Conservation (phyloP, 2,113 vertebrate species). For the Leptosomus discolor region DNA sequence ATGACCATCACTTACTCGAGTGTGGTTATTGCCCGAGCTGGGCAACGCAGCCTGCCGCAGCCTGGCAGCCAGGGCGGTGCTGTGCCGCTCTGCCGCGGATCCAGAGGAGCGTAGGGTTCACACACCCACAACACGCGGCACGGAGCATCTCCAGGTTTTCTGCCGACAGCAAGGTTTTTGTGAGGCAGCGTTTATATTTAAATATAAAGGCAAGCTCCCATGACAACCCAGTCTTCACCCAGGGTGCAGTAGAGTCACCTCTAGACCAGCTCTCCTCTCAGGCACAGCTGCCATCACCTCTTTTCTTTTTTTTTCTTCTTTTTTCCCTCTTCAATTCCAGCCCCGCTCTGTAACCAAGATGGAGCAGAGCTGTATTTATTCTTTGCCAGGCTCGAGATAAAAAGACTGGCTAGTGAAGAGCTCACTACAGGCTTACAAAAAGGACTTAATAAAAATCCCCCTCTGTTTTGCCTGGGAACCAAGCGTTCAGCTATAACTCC, state of each 20-base stretch:
- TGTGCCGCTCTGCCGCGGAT: fast-evolving
- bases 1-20: fast-evolving
- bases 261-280: not conserved
- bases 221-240: not conserved
- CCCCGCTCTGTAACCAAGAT: not conserved
- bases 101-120: fast-evolving
- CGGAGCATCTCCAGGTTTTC: not conserved
- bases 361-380: not conserved
- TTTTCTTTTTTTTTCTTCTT: no score
- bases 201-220: not conserved
- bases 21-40: fast-evolving
- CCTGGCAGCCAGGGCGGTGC: not conserved
- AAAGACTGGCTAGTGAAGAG: not conserved
- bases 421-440: not conserved
- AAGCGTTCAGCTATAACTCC: not conserved
- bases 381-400: not conserved
- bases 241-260: not conserved
- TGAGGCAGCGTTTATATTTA: not conserved
- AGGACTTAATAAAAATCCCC: not conserved
- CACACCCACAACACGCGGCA: no score
- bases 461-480: not conserved
- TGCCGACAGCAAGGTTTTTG: not conserved
- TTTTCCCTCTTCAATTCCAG: not conserved
- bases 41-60: not conserved
- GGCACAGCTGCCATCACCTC: not conserved